Evolutionary conservation across 2,888 invertebrate genomes (phyloP).

Genomic region (Notodonta dromedarius): DNA sequence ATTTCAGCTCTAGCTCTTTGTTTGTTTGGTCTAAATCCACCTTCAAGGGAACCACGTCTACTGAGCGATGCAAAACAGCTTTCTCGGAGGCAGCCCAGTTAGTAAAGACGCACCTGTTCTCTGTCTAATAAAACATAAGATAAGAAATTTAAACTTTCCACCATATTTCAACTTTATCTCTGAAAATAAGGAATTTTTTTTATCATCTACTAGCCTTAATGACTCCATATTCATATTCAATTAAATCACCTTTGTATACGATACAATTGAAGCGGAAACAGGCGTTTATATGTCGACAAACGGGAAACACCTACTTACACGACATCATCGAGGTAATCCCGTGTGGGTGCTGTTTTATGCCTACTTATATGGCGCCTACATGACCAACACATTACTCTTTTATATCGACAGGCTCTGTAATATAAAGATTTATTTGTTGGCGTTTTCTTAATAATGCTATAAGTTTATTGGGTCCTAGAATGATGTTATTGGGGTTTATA

Average conservation of each 20-base stretch:
- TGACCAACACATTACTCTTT: constrained; percentile 13
- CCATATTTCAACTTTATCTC: too few species aligned
- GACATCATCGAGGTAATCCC: constrained; percentile 13
- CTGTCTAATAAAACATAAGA: too few species aligned
- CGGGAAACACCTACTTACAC: constrained; percentile 20
- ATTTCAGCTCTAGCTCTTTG: too few species aligned
- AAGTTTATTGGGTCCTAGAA: neutral
- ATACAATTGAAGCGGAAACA: constrained; percentile 8
- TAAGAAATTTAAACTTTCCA: too few species aligned
- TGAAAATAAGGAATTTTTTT: too few species aligned
- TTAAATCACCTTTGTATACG: neutral
- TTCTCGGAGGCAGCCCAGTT: too few species aligned
- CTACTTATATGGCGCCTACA: constrained; percentile 30
- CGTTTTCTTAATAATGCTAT: constrained; percentile 1
- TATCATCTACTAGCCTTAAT: neutral
- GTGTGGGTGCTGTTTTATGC: constrained; percentile 23
- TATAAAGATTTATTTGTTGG: constrained; percentile 4
- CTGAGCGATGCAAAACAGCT: too few species aligned
- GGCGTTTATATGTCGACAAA: constrained; percentile 11
- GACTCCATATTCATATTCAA: neutral
- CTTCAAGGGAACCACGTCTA: too few species aligned
- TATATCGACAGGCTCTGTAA: constrained; percentile 3
- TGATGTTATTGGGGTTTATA: neutral
- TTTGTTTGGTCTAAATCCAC: too few species aligned
- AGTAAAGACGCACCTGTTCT: too few species aligned